phyloP scores from a whole-genome alignment of 2,797 vertebrate genomes.

The Eulemur albifrons region DNA sequence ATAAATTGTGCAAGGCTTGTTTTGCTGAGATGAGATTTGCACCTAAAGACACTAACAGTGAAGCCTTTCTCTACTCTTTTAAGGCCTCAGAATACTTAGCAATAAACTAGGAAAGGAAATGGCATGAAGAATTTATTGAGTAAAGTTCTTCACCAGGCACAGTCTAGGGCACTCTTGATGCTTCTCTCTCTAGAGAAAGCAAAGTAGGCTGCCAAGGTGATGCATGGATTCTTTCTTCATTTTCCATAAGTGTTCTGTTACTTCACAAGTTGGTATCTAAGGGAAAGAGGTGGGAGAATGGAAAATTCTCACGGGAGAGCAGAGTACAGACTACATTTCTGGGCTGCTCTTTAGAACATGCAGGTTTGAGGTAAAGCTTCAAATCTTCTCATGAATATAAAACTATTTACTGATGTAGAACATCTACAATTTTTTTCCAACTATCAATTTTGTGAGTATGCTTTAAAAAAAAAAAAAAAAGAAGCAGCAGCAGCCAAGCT shows the following conservation, averaged over 20 bases:
- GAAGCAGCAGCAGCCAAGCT: background rate
- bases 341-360: conserved; percentile 17
- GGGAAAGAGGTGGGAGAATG: background rate
- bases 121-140: conserved; percentile 39
- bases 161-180: background rate
- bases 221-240: background rate
- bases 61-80: conserved; percentile 55
- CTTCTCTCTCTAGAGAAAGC: background rate
- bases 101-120: conserved; percentile 64
- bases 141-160: conserved; percentile 7
- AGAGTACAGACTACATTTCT: background rate
- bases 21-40: conserved; percentile 64
- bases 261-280: background rate
- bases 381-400: background rate
- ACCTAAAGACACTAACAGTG: conserved; percentile 47
- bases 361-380: background rate
- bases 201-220: background rate
- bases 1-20: conserved; percentile 50
- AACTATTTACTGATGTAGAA: background rate
- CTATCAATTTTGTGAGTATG: background rate
- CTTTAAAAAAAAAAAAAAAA: background rate
- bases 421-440: background rate
- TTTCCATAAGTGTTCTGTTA: background rate
- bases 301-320: background rate
- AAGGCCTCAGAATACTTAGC: conserved; percentile 26